These are phyloP conservation scores for Chroicocephalus ridibundus DNA, from an alignment of 2,113 vertebrate species.

Conservation along the genomic window DNA sequence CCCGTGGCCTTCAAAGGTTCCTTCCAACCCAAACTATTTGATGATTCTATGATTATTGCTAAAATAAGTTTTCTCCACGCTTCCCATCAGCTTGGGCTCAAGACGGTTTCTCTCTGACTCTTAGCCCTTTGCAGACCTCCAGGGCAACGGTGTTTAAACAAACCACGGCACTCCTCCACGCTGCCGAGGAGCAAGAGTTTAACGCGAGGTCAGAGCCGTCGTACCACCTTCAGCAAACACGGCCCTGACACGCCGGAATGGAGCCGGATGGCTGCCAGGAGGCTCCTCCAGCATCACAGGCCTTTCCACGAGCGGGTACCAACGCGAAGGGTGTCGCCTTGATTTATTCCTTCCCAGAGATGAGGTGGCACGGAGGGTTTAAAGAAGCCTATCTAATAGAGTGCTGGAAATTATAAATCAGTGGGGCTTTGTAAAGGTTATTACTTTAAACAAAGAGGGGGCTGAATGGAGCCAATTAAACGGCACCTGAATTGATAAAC, in stretches of 20 bases:
- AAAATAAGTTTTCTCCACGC: background rate
- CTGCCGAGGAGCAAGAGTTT: background rate
- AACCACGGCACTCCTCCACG: rapidly evolving
- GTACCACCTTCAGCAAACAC: background rate
- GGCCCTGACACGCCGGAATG: background rate
- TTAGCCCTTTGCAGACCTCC: background rate
- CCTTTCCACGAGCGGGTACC: background rate
- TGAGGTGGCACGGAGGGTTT: background rate
- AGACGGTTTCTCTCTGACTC: background rate
- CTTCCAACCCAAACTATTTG: background rate
- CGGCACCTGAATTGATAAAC: constrained; percentile 90
- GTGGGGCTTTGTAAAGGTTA: constrained; percentile 79
- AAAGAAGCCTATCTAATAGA: constrained; percentile 60
- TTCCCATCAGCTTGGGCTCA: background rate
- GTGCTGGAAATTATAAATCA: constrained; percentile 87
- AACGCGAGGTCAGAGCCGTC: background rate
- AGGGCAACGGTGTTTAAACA: background rate
- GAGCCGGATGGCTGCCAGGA: background rate
- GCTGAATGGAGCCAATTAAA: constrained; percentile 89
- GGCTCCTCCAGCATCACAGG: background rate
- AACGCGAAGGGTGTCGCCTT: background rate
- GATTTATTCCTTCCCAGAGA: constrained; percentile 24
- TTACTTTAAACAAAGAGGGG: constrained; percentile 84
- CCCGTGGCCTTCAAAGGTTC: background rate
- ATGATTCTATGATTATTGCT: too few relatives aligned